Conservation (phyloP, 2,888 invertebrate genomes). For the Conistra vaccinii region DNA sequence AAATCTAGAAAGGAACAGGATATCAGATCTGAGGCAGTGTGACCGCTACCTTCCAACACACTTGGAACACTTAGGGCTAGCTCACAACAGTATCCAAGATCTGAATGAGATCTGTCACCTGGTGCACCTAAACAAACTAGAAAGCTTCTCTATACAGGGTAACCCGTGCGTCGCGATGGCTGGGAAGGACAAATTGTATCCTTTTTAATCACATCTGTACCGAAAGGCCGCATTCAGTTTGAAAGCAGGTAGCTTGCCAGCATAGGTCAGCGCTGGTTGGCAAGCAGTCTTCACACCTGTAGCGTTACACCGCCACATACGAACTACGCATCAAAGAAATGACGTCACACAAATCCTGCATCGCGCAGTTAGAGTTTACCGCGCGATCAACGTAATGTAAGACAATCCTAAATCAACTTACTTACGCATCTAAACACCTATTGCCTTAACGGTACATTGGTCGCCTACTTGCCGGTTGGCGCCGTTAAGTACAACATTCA, state of each 20-base stretch:
- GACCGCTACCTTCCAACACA: constrained; percentile 95
- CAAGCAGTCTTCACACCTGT: background rate
- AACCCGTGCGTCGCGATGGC: constrained; percentile 97
- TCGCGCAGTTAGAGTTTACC: too few species aligned
- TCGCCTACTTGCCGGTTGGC: background rate
- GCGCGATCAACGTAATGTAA: too few species aligned
- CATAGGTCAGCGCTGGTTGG: background rate
- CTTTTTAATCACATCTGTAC: constrained; percentile 83
- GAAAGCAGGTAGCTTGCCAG: background rate
- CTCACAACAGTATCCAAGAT: constrained; percentile 96
- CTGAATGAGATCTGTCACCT: constrained; percentile 96
- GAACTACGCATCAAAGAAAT: too few species aligned
- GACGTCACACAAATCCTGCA: too few species aligned
- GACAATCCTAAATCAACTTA: too few species aligned
- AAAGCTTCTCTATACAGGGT: constrained; percentile 95
- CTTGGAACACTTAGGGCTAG: constrained; percentile 94
- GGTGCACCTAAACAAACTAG: constrained; percentile 93
- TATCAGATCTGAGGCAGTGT: constrained; percentile 95
- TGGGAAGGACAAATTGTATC: constrained; percentile 94
- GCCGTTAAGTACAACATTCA: background rate
- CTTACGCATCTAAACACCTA: too few species aligned
- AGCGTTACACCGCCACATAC: too few species aligned
- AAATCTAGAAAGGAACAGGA: constrained; percentile 96
- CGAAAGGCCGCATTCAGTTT: too few species aligned
- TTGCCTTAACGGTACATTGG: too few species aligned